These are phyloP conservation scores for Rhineura floridana DNA, from an alignment of 2,113 vertebrate species.

Conservation along the genomic window DNA sequence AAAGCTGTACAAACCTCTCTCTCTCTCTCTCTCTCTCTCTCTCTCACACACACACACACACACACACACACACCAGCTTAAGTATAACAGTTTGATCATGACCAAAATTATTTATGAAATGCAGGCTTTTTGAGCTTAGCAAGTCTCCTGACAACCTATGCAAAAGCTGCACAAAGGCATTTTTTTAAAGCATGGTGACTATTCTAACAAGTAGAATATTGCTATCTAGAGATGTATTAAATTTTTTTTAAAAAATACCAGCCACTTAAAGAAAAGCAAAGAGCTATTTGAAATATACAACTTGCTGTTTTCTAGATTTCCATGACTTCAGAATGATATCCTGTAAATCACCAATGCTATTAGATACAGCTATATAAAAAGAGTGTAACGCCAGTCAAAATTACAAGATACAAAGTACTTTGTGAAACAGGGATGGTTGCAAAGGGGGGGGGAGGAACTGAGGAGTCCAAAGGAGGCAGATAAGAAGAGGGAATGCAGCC, in stretches of 20 bases:
- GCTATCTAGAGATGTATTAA: background rate
- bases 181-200: background rate
- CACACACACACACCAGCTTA: background rate
- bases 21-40: no score
- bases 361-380: background rate
- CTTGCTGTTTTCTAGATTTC: background rate
- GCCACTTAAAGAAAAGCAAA: background rate
- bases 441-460: background rate
- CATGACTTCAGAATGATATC: background rate
- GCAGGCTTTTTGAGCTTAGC: background rate
- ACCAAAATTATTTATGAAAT: conserved; percentile 3
- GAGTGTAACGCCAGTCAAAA: background rate
- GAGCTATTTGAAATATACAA: background rate
- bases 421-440: background rate
- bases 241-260: background rate
- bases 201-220: background rate
- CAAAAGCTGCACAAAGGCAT: background rate
- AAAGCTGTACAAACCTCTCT: background rate
- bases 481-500: background rate
- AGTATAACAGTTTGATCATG: background rate
- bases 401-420: background rate
- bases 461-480: background rate
- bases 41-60: background rate
- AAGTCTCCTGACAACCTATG: background rate
- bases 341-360: background rate